Evolutionary conservation across 2,797 vertebrate genomes (phyloP), one percentile per base, ranked within the genome.

Genomic region (Diplodus sargus): DNA sequence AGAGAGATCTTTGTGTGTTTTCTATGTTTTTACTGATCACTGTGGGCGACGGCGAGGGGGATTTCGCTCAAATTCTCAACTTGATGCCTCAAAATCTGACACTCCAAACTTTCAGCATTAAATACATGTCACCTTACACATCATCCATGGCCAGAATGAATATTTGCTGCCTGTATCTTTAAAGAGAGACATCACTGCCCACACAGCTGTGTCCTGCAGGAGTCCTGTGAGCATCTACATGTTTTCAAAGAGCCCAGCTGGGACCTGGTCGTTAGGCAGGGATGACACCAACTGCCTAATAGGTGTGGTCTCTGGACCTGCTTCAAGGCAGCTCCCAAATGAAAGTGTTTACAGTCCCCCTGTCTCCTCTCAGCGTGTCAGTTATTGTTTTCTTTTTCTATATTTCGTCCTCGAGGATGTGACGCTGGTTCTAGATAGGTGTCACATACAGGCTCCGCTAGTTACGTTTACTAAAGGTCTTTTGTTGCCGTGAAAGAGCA

Each of bases 381-480:
- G 43, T 12, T 15, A 67, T 65, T 66, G 30, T 63, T 81, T 63
- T 75, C 23, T 8, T 52, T 47, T 34, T 71, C 14, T 28, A 23
- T 71, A 75, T 77, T 79, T 73, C 34, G 28, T 76, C 81, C 22
- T n/a, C 47, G 52, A 74, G 66, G 52, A 74, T 52, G 23, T 18
- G 45, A 73, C 2, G 10, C 52, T 20, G 18, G 73, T 82, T 88
- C 82, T 39, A 22, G 70, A 84, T 64, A 69, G 72, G 75, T 86
- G 85, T 89, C 85, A 84, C 79, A 74, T 60, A 68, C 20, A 77
- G 83, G 67, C 75, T 81, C 52, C 15, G 69, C 65, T 65, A 74
- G 85, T 85, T 77, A 61, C 78, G 66, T 76, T 76, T 66, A 84
- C 84, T 78, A 80, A 90, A 89, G 85, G 80, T 89, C 78, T 82